Base-by-base conservation (phyloP, 2,113 vertebrate species). In the Opisthocomus hoazin region DNA sequence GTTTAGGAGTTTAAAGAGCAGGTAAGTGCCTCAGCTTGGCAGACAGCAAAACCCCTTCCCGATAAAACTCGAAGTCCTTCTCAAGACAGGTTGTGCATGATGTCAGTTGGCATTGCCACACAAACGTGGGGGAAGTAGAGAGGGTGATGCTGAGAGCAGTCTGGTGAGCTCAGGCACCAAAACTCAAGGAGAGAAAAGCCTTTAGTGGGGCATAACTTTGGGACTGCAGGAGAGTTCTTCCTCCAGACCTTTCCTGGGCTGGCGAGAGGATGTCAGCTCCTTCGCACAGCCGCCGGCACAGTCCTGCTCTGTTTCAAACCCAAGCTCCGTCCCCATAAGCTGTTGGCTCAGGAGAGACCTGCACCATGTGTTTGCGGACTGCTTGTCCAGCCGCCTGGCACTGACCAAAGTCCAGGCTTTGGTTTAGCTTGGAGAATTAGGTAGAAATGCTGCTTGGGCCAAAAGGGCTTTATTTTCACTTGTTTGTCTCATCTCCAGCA, bases 331-430 rank as follows among this genome's bases (percentile, higher is more conserved):
- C 34, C 3, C 27, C 3, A 0, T 12, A 24, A 85, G 70, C 64
- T 58, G 48, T 1, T 34, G 57, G 46, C 81, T 78, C 4, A 1
- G 82, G 50, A 23, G 37, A 85, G 32, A 53, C 26, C 79, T 71
- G 37, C 57, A 5, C 19, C 0, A 1, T 7, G 17, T 75, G 84
- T 84, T 81, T 93, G 50, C 70, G 79, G 51, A 36, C 69, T 4
- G 45, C 54, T 77, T 13, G 8, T 45, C 20, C 93, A 60, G 78
- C 82, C 14, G 11, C 68, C 64, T 29, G 53, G 75, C 54, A 12
- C 68, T 18, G 54, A 61, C 23, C 54, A 36, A 91, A 94, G 54
- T 87, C 73, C 90, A 81, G 77, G 30, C 71, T 77, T 65, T 64
- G 43, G 8, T 76, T 71, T 93, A 2, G 12, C 58, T 50, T 5